A percentile compares a stretch with the other conserved stretches of the same genome.
Conservation (phyloP, 1,140 invertebrate genomes). For the Bursaphelenchus mucronatus region DNA sequence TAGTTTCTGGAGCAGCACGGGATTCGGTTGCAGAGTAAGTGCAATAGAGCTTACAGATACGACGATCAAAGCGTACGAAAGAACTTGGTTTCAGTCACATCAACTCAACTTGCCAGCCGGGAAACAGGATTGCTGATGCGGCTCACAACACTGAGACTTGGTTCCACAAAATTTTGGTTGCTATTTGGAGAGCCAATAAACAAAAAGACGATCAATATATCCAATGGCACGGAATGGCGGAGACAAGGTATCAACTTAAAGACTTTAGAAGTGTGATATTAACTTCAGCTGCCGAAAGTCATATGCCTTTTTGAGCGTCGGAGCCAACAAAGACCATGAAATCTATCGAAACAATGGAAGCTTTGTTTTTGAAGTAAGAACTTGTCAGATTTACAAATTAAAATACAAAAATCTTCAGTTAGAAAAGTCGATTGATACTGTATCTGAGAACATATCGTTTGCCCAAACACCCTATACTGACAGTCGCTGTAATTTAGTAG, state of each 20-base stretch:
- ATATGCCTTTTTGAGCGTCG: conserved; percentile 21
- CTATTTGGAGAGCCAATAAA: conserved; percentile 1
- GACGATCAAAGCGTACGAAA: too few relatives aligned
- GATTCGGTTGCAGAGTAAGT: conserved; percentile 20
- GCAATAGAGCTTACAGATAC: too few relatives aligned
- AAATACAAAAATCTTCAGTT: conserved; percentile 10
- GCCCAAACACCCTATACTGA: conserved; percentile 22
- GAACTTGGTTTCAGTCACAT: background rate
- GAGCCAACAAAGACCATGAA: conserved; percentile 6
- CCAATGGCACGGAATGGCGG: conserved; percentile 30
- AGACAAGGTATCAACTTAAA: conserved; percentile 13
- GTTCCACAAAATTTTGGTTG: conserved; percentile 21
- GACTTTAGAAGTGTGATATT: background rate
- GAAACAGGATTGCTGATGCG: conserved; percentile 13
- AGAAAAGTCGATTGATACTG: conserved; percentile 3
- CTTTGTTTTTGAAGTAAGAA: conserved; percentile 13
- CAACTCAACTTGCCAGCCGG: conserved; percentile 6
- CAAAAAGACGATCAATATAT: conserved; percentile 17
- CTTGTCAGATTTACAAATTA: background rate
- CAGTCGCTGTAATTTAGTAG: conserved; percentile 5
- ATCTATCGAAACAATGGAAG: conserved; percentile 18
- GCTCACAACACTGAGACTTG: conserved; percentile 22
- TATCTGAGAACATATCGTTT: conserved; percentile 5
- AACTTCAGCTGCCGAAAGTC: conserved; percentile 17
- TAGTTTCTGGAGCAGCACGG: conserved; percentile 24